phyloP scores from a whole-genome alignment of 2,113 vertebrate genomes.

The Hydrolagus affinis region DNA sequence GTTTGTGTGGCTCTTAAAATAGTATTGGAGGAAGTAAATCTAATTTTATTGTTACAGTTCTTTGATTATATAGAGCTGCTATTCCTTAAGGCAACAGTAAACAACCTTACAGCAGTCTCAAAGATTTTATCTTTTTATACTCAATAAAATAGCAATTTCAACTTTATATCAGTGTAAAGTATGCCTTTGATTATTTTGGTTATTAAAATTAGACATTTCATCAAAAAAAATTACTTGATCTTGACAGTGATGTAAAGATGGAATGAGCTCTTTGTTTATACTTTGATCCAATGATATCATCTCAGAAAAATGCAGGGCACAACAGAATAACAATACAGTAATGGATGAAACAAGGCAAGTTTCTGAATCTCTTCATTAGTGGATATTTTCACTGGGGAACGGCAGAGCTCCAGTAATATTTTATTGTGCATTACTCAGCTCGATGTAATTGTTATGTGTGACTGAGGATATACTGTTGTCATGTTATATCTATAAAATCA shows the following conservation, averaged over 20 bases:
- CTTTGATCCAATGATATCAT: neutral
- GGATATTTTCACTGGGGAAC: neutral
- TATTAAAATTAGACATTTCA: neutral
- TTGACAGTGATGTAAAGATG: neutral
- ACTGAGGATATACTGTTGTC: neutral
- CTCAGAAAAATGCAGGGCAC: neutral
- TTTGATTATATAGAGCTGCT: neutral
- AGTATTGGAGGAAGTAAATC: neutral
- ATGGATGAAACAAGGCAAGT: neutral
- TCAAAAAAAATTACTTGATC: neutral
- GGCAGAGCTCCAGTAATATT: neutral
- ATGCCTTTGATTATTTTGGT: neutral
- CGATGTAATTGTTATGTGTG: neutral
- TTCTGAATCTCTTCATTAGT: neutral
- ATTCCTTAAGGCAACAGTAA: neutral
- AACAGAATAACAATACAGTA: neutral
- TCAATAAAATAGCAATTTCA: constrained; percentile 4
- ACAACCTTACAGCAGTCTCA: neutral
- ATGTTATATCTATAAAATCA: constrained; percentile 5
- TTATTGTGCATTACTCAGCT: neutral
- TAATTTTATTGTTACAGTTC: neutral
- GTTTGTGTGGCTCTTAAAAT: neutral
- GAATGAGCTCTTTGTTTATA: neutral
- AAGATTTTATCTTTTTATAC: constrained; percentile 13
- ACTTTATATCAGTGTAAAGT: neutral